phyloP scores from a whole-genome alignment of 2,797 vertebrate species.

The Protonibea diacanthus region DNA sequence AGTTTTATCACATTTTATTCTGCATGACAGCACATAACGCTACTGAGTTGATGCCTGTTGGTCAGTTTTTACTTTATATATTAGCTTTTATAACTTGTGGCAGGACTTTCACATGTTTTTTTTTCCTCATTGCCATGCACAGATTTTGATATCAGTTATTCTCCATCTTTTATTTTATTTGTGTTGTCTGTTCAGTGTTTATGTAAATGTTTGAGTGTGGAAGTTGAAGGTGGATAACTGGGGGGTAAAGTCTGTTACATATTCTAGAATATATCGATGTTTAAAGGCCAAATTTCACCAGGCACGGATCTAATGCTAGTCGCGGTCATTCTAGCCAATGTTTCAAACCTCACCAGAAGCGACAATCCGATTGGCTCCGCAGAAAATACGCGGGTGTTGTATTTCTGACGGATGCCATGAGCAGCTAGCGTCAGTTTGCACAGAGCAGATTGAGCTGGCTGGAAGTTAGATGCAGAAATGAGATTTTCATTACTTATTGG shows the following conservation, averaged over 20 bases:
- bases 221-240: neutral
- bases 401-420: too few relatives aligned
- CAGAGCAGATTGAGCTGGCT: too few relatives aligned
- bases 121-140: constrained; percentile 15
- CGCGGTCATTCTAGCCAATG: too few relatives aligned
- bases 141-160: constrained; percentile 16
- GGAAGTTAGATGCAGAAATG: too few relatives aligned
- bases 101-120: constrained; percentile 10
- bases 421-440: too few relatives aligned
- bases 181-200: constrained; percentile 27
- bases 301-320: too few relatives aligned
- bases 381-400: too few relatives aligned
- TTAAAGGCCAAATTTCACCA: neutral
- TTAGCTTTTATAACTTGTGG: constrained; percentile 42
- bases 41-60: constrained; percentile 12
- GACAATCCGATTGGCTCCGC: too few relatives aligned
- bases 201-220: constrained; percentile 22
- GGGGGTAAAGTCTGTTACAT: constrained; percentile 20
- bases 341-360: too few relatives aligned
- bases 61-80: constrained; percentile 34
- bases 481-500: neutral
- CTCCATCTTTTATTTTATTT: constrained; percentile 27
- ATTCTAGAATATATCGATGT: neutral
- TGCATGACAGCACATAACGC: constrained; percentile 45
- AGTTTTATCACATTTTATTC: constrained; percentile 39